Percentiles rank a stretch among this genome's conserved stretches.
These are phyloP conservation scores for Chalcis sispes DNA, from an alignment of 2,888 invertebrate genomes.

Conservation along the genomic window DNA sequence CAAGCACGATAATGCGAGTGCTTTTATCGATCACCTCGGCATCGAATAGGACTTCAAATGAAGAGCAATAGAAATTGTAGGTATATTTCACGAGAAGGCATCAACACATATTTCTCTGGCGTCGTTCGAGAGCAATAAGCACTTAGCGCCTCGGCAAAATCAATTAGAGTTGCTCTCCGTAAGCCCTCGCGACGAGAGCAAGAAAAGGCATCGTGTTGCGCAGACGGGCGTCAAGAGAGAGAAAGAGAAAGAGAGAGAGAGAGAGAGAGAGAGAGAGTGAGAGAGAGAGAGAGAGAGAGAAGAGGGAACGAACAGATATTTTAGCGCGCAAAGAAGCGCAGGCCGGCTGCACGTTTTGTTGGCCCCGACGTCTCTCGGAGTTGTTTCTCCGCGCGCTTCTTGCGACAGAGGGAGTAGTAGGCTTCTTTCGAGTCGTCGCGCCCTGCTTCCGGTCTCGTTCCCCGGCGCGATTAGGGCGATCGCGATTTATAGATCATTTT, in stretches of 20 bases:
- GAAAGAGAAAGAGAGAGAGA: too few species aligned
- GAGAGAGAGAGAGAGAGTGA: too few species aligned
- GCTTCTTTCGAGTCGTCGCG: slow-evolving; percentile 9
- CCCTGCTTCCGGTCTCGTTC: slow-evolving; percentile 23
- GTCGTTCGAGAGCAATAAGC: slow-evolving; percentile 63
- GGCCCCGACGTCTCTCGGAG: slow-evolving; percentile 34
- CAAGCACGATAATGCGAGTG: too few species aligned
- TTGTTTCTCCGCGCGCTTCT: slow-evolving; percentile 26
- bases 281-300: too few species aligned
- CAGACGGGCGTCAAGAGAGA: too few species aligned
- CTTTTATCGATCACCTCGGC: too few species aligned
- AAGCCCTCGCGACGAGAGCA: too few species aligned
- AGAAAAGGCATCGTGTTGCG: slow-evolving; percentile 48
- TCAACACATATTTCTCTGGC: background rate
- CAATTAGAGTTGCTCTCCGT: slow-evolving; percentile 71
- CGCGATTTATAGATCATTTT: slow-evolving; percentile 56
- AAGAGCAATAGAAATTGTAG: background rate
- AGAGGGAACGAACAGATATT: too few species aligned
- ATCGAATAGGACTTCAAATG: too few species aligned
- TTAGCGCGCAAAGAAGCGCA: too few species aligned
- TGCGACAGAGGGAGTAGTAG: too few species aligned
- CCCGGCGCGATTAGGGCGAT: slow-evolving; percentile 36
- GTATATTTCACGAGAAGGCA: background rate
- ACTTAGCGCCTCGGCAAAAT: slow-evolving; percentile 71
- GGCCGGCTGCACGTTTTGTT: slow-evolving; percentile 37